Evolutionary conservation across 2,888 invertebrate genomes (phyloP).

Genomic region (Nasonia oneida): DNA sequence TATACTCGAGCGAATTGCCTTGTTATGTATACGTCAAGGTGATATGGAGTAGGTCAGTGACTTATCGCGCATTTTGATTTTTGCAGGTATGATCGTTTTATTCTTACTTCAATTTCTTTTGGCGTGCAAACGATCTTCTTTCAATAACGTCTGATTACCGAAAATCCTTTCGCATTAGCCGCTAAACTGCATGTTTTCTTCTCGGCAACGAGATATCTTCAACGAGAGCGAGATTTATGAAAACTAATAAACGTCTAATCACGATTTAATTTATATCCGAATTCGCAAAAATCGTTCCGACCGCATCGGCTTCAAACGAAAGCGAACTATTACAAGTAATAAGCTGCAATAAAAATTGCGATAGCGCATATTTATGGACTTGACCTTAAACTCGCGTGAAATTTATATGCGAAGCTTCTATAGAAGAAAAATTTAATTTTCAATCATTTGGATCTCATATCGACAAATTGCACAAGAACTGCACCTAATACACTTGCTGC

Average conservation of each 20-base stretch:
- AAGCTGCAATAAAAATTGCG: not conserved
- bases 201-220: too few relatives aligned
- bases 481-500: not conserved
- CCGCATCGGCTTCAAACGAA: not conserved
- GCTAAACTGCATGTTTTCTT: too few relatives aligned
- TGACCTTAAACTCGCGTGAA: not conserved
- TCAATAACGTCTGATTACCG: too few relatives aligned
- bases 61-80: not conserved
- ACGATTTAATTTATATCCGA: not conserved
- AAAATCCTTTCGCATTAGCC: too few relatives aligned
- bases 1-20: not conserved
- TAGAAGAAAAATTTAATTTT: not conserved
- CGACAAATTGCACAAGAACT: too few relatives aligned
- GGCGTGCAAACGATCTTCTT: too few relatives aligned
- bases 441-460: not conserved
- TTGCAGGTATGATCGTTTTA: not conserved
- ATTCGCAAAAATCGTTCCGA: not conserved
- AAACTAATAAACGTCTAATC: not conserved
- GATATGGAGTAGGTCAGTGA: slow-evolving; percentile 23
- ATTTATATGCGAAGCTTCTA: not conserved
- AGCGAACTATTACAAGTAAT: not conserved
- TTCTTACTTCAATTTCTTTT: not conserved
- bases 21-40: slow-evolving; percentile 1
- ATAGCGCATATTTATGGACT: not conserved
- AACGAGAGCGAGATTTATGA: not conserved